Percentiles rank a stretch among this genome's conserved stretches.
Evolutionary conservation across 2,888 invertebrate genomes (phyloP).

Genomic region (Cremastinae sp.): DNA sequence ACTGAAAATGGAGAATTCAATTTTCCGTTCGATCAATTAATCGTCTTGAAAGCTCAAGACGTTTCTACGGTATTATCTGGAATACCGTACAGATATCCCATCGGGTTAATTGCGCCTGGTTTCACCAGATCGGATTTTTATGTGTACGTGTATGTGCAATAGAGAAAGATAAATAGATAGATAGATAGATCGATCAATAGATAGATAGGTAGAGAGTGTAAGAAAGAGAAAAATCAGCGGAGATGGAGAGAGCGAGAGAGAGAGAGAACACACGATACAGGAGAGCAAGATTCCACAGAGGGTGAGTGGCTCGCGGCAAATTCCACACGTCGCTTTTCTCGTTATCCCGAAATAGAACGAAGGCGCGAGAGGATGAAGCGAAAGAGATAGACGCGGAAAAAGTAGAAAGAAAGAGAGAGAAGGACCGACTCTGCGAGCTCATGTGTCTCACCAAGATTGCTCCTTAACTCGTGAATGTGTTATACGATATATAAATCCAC

Average conservation of each 20-base stretch:
- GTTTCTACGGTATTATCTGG: conserved; percentile 4
- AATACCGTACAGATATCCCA: conserved; percentile 35
- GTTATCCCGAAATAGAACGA: conserved; percentile 57
- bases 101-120: conserved; percentile 43
- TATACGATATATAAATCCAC: conserved; percentile 6
- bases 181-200: no score
- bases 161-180: no score
- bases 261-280: conserved; percentile 22
- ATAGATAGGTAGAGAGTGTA: conserved; percentile 35
- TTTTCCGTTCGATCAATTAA: no score
- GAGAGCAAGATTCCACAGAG: conserved; percentile 51
- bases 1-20: no score
- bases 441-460: conserved; percentile 5
- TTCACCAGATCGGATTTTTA: conserved; percentile 6
- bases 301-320: conserved; percentile 57
- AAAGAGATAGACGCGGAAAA: neutral
- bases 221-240: conserved; percentile 3
- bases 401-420: conserved; percentile 4
- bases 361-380: conserved; percentile 51
- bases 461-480: neutral
- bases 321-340: conserved; percentile 59
- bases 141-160: neutral
- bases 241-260: neutral
- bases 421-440: neutral
- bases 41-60: neutral